phyloP scores from a whole-genome alignment of 1,140 invertebrate species.

The Himalopsyche phryganea region DNA sequence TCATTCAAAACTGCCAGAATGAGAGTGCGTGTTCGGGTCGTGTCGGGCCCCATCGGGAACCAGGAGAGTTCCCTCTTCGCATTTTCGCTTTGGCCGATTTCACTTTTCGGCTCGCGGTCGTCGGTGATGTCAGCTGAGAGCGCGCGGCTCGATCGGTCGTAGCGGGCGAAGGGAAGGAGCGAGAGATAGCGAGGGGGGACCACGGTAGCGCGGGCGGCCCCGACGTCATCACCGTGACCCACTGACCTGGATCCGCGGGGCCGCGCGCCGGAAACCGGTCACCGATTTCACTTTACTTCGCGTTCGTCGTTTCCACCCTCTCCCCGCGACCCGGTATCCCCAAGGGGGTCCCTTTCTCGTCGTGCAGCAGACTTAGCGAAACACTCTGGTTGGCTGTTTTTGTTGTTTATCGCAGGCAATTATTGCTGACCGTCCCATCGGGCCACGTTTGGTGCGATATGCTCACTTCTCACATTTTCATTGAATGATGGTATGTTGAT shows the following conservation, averaged over 20 bases:
- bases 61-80: too few species aligned
- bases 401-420: too few species aligned
- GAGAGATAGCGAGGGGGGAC: slow-evolving; percentile 3
- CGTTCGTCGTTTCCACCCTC: background rate
- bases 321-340: background rate
- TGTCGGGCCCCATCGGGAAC: too few species aligned
- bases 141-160: background rate
- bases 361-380: background rate
- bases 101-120: slow-evolving; percentile 28
- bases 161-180: background rate
- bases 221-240: slow-evolving; percentile 34
- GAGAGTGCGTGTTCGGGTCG: too few species aligned
- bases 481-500: too few species aligned
- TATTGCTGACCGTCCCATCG: too few species aligned
- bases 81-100: slow-evolving; percentile 27
- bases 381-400: too few species aligned
- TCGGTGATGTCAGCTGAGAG: slow-evolving; percentile 14
- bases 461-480: too few species aligned
- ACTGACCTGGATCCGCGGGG: slow-evolving; percentile 30
- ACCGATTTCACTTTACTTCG: slow-evolving; percentile 27
- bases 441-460: too few species aligned
- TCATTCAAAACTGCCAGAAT: too few species aligned
- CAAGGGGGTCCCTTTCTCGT: background rate
- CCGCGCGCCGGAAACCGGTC: slow-evolving; percentile 32
- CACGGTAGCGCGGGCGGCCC: slow-evolving; percentile 13